Base-by-base conservation (phyloP, 2,888 invertebrate genomes). In the Candidula unifasciata region DNA sequence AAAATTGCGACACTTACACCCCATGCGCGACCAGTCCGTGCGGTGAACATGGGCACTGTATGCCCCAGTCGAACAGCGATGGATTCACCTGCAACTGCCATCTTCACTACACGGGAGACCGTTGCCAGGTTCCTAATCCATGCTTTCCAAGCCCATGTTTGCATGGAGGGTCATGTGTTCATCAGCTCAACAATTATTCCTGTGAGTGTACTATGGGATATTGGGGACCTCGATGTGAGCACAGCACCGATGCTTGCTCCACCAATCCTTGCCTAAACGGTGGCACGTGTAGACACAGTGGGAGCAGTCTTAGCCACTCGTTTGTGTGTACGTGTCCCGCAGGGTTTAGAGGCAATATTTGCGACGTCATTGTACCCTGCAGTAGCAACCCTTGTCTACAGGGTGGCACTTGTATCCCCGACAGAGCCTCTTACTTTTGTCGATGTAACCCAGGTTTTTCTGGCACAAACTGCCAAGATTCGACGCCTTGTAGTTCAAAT, bases 71-170 rank as follows among this genome's bases (percentile, higher is more conserved):
- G 16, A 54, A 30, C 44, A 30, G 74, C 27, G 73, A 73, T 30
- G n/a, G 37, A 10, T 82, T 73, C 30, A 54, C 6, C 2, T 82
- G 82, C 44, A 57, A 82, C 24, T 82, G 82, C 24, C 82, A 73
- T 1, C 21, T 57, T 33, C 35, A 54, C 0, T 64, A 60, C 27
- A 60, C 54, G 27, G 82, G 82, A 1, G 18, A 82, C 6, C 27
- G 27, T 27, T 82, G 82, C 27, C 64, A 82, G 27, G 2, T 60
- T 18, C 35, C 35, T 0, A 74, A 82, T 21, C 35, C 73, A 3
- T 82, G 82, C 30, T 6, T 64, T 64, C 64, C 82, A 30, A 82
- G 74, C n/a, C 82, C 82, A 18, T 82, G 82, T 66, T 74, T 73
- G 21, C 73, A 82, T 37, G 73, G 44, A 18, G 82, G 82, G n/a